Evolutionary conservation across 2,113 vertebrate species (phyloP), one percentile per base, ranked within the genome.

Genomic region (Gracilinanus agilis): DNA sequence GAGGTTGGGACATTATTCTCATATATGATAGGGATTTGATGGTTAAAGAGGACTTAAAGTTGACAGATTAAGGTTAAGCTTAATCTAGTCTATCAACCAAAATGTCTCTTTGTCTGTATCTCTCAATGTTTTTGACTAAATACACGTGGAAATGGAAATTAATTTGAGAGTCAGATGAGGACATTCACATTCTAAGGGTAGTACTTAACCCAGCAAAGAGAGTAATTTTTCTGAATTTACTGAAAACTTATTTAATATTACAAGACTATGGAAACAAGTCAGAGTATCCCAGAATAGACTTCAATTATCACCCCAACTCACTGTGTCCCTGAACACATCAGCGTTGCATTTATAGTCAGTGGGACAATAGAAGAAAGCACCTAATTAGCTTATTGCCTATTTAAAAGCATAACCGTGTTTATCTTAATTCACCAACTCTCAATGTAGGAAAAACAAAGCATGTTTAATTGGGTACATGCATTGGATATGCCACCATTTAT

Each of bases 1-100:
- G 96, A 96, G 54, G 58, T 96, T 96, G 97, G 96, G 92, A 96
- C 91, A 96, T 97, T 92, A 96, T 95, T 96, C 93, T 96, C 93
- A 90, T 96, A 54, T 94, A 92, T 75, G n/a, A 53, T 93, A 93
- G 96, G 95, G 95, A 95, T 94, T 97, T 97, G 95, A 97, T 93
- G 96, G 44, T 49, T 96, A 95, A 91, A 95, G 94, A 93, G 93
- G 95, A 95, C 49, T 94, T 90, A 96, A 90, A 92, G 96, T 96
- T 96, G 67, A 89, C 93, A 94, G 58, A 94, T 75, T 97, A 88
- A 96, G 92, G 89, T 94, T 96, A 90, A 96, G 91, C 89, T 95
- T 96, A 94, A 89, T 96, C 92, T 95, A 95, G 83, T 97, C 29
- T 92, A 40, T 58, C 90, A 89, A 95, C 75, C 92, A 92, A 93